A percentile compares a stretch with the other conserved stretches of the same genome.
phyloP scores from a whole-genome alignment of 2,113 vertebrate genomes.

The Oryzias melastigma region DNA sequence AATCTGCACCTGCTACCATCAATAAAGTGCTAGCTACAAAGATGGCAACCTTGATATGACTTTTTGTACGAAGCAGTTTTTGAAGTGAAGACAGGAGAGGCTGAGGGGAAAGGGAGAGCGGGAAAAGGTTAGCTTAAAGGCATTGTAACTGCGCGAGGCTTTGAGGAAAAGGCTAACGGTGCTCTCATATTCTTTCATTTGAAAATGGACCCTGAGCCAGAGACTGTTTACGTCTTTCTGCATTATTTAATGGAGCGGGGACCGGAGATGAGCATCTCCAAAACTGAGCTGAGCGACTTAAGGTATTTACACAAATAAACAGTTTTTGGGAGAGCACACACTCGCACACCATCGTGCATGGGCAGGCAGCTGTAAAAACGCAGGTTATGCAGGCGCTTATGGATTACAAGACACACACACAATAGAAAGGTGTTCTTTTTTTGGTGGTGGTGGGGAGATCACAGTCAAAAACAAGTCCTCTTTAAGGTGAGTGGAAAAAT shows the following conservation, averaged over 20 bases:
- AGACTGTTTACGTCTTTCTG: slow-evolving; percentile 28
- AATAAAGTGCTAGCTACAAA: slow-evolving; percentile 7
- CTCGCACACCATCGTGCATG: slow-evolving; percentile 20
- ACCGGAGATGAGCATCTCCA: slow-evolving; percentile 16
- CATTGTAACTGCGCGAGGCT: slow-evolving; percentile 52
- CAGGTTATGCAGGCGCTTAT: slow-evolving; percentile 27
- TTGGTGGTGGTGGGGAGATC: slow-evolving; percentile 31
- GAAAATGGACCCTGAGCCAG: slow-evolving; percentile 63
- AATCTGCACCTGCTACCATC: slow-evolving; percentile 1
- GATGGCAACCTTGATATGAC: not conserved
- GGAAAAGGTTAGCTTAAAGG: slow-evolving; percentile 45
- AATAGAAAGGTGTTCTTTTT: slow-evolving; percentile 37
- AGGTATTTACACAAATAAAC: slow-evolving; percentile 52
- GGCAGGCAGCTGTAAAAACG: slow-evolving; percentile 46
- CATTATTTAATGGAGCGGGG: slow-evolving; percentile 35
- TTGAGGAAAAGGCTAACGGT: slow-evolving; percentile 10
- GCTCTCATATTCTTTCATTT: slow-evolving; percentile 44
- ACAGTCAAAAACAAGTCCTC: slow-evolving; percentile 67
- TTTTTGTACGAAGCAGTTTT: slow-evolving; percentile 6
- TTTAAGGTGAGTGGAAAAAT: slow-evolving; percentile 78
- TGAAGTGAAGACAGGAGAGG: slow-evolving; percentile 8
- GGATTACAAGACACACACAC: slow-evolving; percentile 29
- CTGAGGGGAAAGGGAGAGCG: slow-evolving; percentile 2
- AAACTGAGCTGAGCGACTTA: slow-evolving; percentile 39
- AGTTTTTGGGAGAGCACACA: slow-evolving; percentile 16